Conservation (phyloP, 2,888 invertebrate species). For the Aphrophora alni region DNA sequence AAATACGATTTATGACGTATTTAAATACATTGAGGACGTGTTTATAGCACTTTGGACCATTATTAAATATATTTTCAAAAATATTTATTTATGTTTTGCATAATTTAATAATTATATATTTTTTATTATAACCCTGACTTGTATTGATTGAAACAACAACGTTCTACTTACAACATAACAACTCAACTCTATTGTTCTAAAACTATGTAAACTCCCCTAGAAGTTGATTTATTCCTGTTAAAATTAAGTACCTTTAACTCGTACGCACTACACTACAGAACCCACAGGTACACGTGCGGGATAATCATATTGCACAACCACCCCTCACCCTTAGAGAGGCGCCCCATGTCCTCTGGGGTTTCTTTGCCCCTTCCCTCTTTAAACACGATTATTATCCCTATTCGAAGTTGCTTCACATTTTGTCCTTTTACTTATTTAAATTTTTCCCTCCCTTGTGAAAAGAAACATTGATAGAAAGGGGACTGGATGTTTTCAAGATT, state of each 20-base stretch:
- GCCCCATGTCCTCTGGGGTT: background rate
- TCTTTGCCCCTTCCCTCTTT: constrained; percentile 2
- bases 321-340: background rate
- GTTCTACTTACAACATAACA: too few relatives aligned
- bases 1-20: too few relatives aligned
- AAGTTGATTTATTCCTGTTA: background rate
- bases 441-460: constrained; percentile 18
- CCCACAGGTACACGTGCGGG: background rate
- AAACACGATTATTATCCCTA: constrained; percentile 34
- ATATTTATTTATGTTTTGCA: too few relatives aligned
- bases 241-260: background rate
- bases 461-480: background rate
- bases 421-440: constrained; percentile 30
- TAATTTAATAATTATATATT: too few relatives aligned
- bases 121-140: too few relatives aligned
- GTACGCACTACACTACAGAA: background rate
- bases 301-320: background rate
- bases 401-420: constrained; percentile 31
- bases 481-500: background rate
- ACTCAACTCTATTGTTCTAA: too few relatives aligned
- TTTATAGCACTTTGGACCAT: too few relatives aligned
- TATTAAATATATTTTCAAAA: too few relatives aligned
- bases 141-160: too few relatives aligned
- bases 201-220: too few relatives aligned
- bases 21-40: too few relatives aligned